These are phyloP conservation scores for Pogonocichla stellata DNA, from an alignment of 2,113 vertebrate species.

Conservation along the genomic window DNA sequence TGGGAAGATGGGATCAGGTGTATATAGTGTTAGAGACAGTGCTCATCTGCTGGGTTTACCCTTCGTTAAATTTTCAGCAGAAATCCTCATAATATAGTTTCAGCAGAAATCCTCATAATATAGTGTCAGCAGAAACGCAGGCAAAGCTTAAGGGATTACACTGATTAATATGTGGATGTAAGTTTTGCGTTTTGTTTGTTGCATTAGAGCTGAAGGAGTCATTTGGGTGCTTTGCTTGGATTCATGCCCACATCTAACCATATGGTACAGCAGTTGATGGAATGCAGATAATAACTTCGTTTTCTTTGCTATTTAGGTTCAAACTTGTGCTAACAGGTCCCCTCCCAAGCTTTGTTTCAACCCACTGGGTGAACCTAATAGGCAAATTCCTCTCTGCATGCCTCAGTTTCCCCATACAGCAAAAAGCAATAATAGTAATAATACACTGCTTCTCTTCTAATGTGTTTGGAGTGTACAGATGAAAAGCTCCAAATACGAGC, in stretches of 20 bases:
- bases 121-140: not conserved
- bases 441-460: not conserved
- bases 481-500: not conserved
- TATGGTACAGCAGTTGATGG: conserved; percentile 14
- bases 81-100: not conserved
- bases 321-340: conserved; percentile 51
- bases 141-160: not conserved
- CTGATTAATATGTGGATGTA: not conserved
- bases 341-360: conserved; percentile 18
- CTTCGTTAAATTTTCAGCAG: not conserved
- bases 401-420: not conserved
- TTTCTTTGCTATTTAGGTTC: conserved; percentile 54
- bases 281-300: conserved; percentile 61
- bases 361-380: not conserved
- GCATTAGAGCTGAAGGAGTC: conserved; percentile 15
- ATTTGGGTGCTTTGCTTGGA: conserved; percentile 29
- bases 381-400: not conserved
- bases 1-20: not conserved
- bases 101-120: conserved; percentile 4
- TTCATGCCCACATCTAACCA: conserved; percentile 4
- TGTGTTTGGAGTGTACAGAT: not conserved
- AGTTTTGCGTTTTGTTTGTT: conserved; percentile 27
- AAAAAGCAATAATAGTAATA: not conserved
- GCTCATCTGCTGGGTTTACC: not conserved
- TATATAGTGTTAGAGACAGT: not conserved